Evolutionary conservation across 2,113 vertebrate genomes (phyloP).

Genomic region (Myxocyprinus asiaticus): DNA sequence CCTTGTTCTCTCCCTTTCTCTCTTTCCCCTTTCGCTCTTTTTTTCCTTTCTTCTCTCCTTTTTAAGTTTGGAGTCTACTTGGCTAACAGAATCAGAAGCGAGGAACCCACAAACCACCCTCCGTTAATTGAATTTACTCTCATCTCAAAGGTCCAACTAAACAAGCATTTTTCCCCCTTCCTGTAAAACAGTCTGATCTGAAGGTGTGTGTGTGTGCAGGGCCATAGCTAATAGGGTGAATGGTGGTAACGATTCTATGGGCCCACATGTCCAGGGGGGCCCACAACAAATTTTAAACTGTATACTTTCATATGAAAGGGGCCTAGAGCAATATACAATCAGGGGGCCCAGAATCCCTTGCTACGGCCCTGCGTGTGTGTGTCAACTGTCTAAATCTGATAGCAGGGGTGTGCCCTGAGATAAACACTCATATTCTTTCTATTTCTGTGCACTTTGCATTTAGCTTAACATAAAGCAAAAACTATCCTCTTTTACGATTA

Average conservation of each 20-base stretch:
- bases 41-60: conserved; percentile 76
- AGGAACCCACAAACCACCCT: conserved; percentile 66
- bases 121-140: conserved; percentile 74
- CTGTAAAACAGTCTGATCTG: conserved; percentile 40
- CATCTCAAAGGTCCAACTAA: conserved; percentile 57
- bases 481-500: conserved; percentile 73
- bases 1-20: conserved; percentile 47
- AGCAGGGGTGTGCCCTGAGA: conserved; percentile 55
- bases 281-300: too few relatives aligned
- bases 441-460: conserved; percentile 66
- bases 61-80: conserved; percentile 74
- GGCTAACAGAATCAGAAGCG: conserved; percentile 69
- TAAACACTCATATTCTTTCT: conserved; percentile 72
- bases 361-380: conserved; percentile 34
- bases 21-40: conserved; percentile 36
- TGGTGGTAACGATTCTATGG: too few relatives aligned
- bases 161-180: conserved; percentile 64
- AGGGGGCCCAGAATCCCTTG: too few relatives aligned
- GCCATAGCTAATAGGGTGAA: too few relatives aligned
- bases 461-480: conserved; percentile 63
- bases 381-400: conserved; percentile 66
- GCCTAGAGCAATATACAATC: too few relatives aligned
- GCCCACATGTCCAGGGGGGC: too few relatives aligned
- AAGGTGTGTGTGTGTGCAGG: conserved; percentile 59
- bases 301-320: too few relatives aligned